Conservation (phyloP, 2,797 vertebrate genomes). For the Holocentrus rufus region DNA sequence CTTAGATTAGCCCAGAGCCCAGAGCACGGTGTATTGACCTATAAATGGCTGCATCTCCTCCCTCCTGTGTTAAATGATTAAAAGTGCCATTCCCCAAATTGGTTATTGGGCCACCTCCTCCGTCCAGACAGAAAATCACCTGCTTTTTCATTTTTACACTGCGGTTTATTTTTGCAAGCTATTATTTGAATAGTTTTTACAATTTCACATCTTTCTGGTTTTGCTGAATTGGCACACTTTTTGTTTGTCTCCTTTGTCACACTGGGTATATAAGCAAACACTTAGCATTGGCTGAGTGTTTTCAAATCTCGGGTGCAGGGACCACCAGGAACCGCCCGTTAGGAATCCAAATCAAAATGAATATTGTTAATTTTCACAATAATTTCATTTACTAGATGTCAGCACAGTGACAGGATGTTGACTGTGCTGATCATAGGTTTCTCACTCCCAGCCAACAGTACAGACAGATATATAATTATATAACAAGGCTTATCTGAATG, state of each 20-base stretch:
- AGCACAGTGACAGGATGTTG: not conserved
- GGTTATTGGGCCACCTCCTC: not conserved
- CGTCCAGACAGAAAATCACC: not conserved
- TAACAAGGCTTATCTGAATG: constrained; percentile 1
- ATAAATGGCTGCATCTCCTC: not conserved
- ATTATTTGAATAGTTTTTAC: not conserved
- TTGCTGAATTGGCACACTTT: not conserved
- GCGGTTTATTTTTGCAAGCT: not conserved
- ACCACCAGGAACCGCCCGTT: too few relatives aligned
- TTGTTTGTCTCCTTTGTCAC: not conserved
- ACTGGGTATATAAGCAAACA: not conserved
- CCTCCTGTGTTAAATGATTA: constrained; percentile 2
- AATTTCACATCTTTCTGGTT: not conserved
- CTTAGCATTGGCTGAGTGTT: too few relatives aligned
- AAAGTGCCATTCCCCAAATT: constrained; percentile 3
- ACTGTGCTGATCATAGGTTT: constrained; percentile 5
- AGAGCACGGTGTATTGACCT: constrained; percentile 4
- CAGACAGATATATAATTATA: constrained; percentile 19
- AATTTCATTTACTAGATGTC: too few relatives aligned
- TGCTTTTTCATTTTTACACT: not conserved
- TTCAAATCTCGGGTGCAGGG: too few relatives aligned
- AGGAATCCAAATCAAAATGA: too few relatives aligned
- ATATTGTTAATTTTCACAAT: too few relatives aligned
- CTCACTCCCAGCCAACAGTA: not conserved
- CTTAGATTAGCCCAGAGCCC: not conserved